phyloP scores from a whole-genome alignment of 2,888 invertebrate genomes.

The Tiliacea aurago region DNA sequence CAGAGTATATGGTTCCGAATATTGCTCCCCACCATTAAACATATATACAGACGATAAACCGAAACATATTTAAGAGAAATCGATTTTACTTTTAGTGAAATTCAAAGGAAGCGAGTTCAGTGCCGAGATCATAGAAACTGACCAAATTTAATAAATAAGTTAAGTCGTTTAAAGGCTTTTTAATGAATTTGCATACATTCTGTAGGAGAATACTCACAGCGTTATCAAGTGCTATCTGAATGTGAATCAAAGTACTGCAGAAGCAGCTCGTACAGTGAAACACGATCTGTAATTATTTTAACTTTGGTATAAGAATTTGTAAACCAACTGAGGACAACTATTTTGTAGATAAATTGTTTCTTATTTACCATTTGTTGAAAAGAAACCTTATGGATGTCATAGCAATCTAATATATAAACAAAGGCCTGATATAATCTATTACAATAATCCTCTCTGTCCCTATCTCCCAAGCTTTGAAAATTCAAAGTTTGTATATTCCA shows the following conservation, averaged over 20 bases:
- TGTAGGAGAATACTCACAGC: neutral
- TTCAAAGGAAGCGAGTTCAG: neutral
- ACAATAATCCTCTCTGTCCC: neutral
- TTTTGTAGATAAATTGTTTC: too few relatives aligned
- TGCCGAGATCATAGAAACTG: neutral
- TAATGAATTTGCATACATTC: neutral
- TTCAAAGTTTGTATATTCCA: constrained; percentile 31
- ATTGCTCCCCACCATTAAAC: too few relatives aligned
- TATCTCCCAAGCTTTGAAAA: neutral
- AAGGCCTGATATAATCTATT: constrained; percentile 21
- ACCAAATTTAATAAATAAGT: neutral
- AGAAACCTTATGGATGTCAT: constrained; percentile 19
- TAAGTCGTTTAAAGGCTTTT: neutral
- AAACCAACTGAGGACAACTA: neutral
- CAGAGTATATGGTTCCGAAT: too few relatives aligned
- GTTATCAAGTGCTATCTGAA: neutral
- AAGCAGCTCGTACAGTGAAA: neutral
- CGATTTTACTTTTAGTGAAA: neutral
- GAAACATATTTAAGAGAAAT: neutral
- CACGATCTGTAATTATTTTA: constrained; percentile 14
- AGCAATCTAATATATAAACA: constrained; percentile 29
- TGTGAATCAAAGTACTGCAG: neutral
- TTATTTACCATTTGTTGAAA: constrained; percentile 9
- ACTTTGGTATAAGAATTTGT: neutral
- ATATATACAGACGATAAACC: neutral